These are phyloP conservation scores for Scolopax mira DNA, from an alignment of 2,113 vertebrate genomes.

Conservation along the genomic window DNA sequence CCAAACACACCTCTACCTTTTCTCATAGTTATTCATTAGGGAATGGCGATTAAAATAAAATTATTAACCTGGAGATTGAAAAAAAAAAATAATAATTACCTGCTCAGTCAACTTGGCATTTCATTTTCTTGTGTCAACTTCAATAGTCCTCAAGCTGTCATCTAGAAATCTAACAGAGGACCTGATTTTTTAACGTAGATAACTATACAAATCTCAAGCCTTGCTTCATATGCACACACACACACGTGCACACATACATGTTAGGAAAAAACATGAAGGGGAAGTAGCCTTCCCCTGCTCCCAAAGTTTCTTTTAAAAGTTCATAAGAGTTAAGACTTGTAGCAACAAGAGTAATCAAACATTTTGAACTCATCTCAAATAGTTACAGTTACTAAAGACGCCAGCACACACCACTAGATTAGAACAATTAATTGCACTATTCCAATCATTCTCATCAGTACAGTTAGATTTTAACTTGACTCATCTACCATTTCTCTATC, in stretches of 20 bases:
- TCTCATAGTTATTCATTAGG: not conserved
- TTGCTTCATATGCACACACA: not conserved
- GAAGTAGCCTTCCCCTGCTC: not conserved
- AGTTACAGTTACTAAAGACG: not conserved
- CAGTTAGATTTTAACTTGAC: not conserved
- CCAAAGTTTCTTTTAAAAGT: not conserved
- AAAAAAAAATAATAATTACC: not conserved
- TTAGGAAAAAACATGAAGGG: rapidly evolving
- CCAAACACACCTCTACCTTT: not conserved
- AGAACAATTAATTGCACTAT: not conserved
- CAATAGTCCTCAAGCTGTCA: not conserved
- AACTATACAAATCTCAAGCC: not conserved
- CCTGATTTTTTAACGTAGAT: not conserved
- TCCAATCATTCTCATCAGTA: not conserved
- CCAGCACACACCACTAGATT: not conserved
- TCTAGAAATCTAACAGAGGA: not conserved
- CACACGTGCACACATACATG: rapidly evolving
- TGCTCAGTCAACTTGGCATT: not conserved
- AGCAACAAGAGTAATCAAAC: not conserved
- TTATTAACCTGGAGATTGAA: not conserved
- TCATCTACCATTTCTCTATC: not conserved
- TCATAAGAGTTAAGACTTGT: not conserved
- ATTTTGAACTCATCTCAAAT: not conserved
- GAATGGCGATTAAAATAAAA: not conserved
- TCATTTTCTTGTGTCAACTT: not conserved